Base-by-base conservation (phyloP, 2,113 vertebrate genomes). In the Nesogale talazaci region DNA sequence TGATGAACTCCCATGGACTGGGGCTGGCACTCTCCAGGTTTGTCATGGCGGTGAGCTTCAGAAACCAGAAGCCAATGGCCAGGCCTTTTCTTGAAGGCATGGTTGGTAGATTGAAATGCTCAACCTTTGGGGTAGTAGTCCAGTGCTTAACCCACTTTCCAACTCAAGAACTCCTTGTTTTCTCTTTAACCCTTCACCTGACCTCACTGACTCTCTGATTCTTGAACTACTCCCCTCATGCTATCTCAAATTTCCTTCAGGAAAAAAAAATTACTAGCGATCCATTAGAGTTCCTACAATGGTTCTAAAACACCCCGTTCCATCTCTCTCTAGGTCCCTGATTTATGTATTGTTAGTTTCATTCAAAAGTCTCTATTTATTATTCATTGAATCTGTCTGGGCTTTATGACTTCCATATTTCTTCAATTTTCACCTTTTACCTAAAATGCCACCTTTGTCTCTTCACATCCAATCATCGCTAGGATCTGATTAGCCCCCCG, bases 391-490 rank as follows among this genome's bases (percentile, higher is more conserved):
- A 72, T 82, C 15, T 22, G n/a, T 72, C 46, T 52, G 52, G 90
- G 69, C 59, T 61, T 89, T 22, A 82, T 76, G 82, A 56, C 27
- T 86, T 82, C n/a, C 77, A 89, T 22, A 82, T 76, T 82, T 63
- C 27, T 86, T 82, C n/a, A 77, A 76, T 40, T 83, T 74, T 17
- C 83, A 23, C n/a, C 22, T 70, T 61, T 89, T 46, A 29, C 31
- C 31, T 61, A 42, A 40, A 82, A 67, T n/a, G 38, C 2, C 17
- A 61, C 31, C 3, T 61, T 86, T 88, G 10, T 7, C 4, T 80
- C n/a, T 72, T 52, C 46, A 52, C 46, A 52, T 52, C 20, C 46
- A 42, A n/a, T 29, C 8, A n/a, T 2, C 83, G 23, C 59, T 61
- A 20, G 59, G 14, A 61, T 61, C 16, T 61, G 59, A 61, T 61